Conservation (phyloP, 2,888 invertebrate genomes). For the Dysmachus trigonus region DNA sequence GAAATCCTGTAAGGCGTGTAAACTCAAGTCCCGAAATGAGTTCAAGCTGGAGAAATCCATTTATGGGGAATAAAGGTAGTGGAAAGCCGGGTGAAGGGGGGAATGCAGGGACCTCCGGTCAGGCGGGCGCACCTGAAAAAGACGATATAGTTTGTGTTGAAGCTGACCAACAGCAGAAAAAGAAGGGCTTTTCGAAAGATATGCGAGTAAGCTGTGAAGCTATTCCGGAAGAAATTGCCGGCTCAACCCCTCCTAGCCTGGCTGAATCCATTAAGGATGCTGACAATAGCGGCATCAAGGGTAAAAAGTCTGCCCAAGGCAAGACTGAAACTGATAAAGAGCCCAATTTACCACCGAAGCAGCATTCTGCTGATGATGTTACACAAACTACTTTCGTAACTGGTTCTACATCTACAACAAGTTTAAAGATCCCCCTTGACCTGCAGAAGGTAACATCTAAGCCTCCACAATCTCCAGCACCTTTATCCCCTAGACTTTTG, state of each 20-base stretch:
- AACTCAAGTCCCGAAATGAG: constrained; percentile 95
- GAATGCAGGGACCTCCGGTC: background rate
- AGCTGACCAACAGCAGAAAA: constrained; percentile 56
- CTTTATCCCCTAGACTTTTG: constrained; percentile 66
- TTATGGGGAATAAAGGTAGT: constrained; percentile 63
- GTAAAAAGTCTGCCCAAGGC: constrained; percentile 4
- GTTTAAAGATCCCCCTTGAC: constrained; percentile 56
- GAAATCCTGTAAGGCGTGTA: constrained; percentile 86
- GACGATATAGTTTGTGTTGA: constrained; percentile 48
- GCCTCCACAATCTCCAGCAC: constrained; percentile 73
- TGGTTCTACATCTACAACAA: constrained; percentile 58
- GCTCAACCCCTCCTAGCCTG: constrained; percentile 75
- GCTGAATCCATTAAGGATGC: constrained; percentile 60
- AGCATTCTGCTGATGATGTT: constrained; percentile 63
- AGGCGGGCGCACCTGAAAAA: constrained; percentile 38
- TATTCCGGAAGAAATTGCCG: constrained; percentile 87
- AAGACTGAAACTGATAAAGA: constrained; percentile 36
- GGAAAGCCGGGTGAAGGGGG: constrained; percentile 54
- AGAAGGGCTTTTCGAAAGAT: constrained; percentile 77
- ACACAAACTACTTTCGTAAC: constrained; percentile 56
- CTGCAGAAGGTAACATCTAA: constrained; percentile 64
- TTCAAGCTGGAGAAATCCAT: constrained; percentile 82
- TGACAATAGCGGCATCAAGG: constrained; percentile 40
- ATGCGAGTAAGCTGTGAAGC: constrained; percentile 89
- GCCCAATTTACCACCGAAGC: constrained; percentile 59